Evolutionary conservation across 2,113 vertebrate species (phyloP).

Genomic region (Oreotragus oreotragus): DNA sequence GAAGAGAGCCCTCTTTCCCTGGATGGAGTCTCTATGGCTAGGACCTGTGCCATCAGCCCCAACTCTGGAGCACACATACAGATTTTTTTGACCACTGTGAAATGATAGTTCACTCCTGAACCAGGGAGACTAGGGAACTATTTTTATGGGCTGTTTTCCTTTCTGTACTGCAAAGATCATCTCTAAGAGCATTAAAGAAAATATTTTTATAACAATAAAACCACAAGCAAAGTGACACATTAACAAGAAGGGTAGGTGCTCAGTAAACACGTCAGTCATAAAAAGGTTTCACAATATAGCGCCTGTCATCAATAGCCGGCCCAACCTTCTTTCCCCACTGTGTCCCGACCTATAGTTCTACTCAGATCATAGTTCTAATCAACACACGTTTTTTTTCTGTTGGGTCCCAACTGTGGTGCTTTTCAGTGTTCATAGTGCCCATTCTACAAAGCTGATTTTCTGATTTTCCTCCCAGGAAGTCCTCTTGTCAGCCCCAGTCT

Average conservation of each 20-base stretch:
- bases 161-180: background rate
- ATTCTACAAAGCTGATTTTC: background rate
- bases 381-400: background rate
- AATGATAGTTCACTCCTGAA: background rate
- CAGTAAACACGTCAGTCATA: background rate
- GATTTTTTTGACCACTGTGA: background rate
- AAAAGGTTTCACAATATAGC: background rate
- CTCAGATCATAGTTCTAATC: background rate
- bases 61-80: rapidly evolving
- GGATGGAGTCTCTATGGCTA: background rate
- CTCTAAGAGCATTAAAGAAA: background rate
- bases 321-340: background rate
- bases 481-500: background rate
- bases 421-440: background rate
- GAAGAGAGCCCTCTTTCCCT: background rate
- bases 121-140: background rate
- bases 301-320: background rate
- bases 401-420: background rate
- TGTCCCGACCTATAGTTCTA: background rate
- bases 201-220: background rate
- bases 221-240: background rate
- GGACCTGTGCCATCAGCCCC: background rate
- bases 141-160: background rate
- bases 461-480: background rate
- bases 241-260: background rate